Conservation (phyloP, 2,113 vertebrate genomes). For the Opisthocomus hoazin region DNA sequence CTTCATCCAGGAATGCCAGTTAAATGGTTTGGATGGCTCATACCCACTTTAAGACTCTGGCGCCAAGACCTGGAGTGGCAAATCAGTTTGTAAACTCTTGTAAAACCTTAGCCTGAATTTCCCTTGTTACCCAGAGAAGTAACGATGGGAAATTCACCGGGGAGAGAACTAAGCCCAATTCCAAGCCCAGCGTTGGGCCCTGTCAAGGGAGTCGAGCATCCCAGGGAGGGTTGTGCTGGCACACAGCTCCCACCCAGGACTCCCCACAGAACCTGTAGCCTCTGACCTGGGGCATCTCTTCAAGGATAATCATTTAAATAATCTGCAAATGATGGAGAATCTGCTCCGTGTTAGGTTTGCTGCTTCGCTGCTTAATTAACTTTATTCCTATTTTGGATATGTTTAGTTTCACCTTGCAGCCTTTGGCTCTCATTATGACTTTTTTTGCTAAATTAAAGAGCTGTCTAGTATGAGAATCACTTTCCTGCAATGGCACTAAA, state of each 20-base stretch:
- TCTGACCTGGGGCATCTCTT: background rate
- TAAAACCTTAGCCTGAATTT: background rate
- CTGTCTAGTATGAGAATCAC: background rate
- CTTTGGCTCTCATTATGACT: background rate
- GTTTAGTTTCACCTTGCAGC: slow-evolving; percentile 20
- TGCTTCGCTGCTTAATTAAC: slow-evolving; percentile 14
- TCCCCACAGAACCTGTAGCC: rapidly evolving
- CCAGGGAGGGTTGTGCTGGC: background rate
- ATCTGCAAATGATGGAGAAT: background rate
- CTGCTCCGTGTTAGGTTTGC: background rate
- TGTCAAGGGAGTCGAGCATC: rapidly evolving
- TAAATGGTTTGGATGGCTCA: background rate
- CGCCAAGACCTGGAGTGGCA: no score
- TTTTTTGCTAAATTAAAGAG: background rate
- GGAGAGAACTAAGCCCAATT: background rate
- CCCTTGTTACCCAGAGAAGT: rapidly evolving
- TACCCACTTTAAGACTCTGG: background rate
- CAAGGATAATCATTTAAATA: background rate
- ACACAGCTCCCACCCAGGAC: background rate
- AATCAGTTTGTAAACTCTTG: background rate
- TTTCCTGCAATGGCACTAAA: background rate
- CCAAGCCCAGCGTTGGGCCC: rapidly evolving
- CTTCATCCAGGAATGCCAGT: background rate
- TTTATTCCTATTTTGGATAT: background rate
- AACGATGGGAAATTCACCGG: background rate